A percentile compares a stretch with the other conserved stretches of the same genome.
Evolutionary conservation across 1,140 invertebrate species (phyloP).

Genomic region (Cheumatopsyche charites): DNA sequence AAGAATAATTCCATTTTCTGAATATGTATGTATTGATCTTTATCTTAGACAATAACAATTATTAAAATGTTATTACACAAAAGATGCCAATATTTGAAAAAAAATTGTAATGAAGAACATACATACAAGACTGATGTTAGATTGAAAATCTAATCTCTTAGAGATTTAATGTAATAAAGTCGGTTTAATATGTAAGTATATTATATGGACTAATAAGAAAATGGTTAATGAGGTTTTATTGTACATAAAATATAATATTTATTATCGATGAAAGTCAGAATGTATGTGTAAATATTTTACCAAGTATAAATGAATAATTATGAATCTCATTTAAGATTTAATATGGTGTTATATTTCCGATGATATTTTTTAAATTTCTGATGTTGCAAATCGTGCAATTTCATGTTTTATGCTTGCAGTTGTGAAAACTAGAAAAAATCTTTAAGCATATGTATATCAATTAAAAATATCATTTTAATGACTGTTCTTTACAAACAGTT

Average conservation of each 20-base stretch:
- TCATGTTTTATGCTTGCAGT: too few relatives aligned
- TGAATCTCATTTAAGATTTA: too few relatives aligned
- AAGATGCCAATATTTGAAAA: not conserved
- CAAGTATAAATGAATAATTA: too few relatives aligned
- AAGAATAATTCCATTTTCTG: not conserved
- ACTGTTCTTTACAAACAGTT: too few relatives aligned
- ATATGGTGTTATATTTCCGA: not conserved
- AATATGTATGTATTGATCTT: not conserved
- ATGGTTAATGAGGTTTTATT: conserved; percentile 25
- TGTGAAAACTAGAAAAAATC: too few relatives aligned
- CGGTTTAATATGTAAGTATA: conserved; percentile 7
- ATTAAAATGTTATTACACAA: not conserved
- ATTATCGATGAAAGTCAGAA: not conserved
- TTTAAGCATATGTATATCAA: too few relatives aligned
- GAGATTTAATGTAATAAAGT: not conserved
- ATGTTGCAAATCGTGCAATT: too few relatives aligned
- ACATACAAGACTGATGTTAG: conserved; percentile 13
- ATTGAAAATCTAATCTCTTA: not conserved
- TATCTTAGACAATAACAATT: not conserved
- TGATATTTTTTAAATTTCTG: not conserved
- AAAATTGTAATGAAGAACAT: not conserved
- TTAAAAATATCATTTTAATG: too few relatives aligned
- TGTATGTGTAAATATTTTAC: not conserved
- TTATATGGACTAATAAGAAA: not conserved
- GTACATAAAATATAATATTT: not conserved